Base-by-base conservation (phyloP, 2,888 invertebrate genomes). In the Autographa gamma region DNA sequence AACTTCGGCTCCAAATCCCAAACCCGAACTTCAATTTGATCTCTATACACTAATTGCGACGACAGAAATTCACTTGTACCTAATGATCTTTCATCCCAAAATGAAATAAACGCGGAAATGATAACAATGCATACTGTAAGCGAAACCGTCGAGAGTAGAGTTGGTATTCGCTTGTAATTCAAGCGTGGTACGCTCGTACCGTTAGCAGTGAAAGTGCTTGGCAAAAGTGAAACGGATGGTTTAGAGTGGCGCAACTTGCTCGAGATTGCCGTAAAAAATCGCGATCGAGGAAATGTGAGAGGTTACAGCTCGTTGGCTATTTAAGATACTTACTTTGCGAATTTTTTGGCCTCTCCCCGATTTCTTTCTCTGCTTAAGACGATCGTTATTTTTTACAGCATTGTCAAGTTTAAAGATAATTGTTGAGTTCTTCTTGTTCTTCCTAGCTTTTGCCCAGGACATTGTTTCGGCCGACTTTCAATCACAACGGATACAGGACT, bases 211-310 rank as follows among this genome's bases (percentile, higher is more conserved):
- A 95, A 95, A 95, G 95, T 94, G 91, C 85, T 88, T 85, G 76
- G 91, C 93, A 94, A 95, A 95, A 95, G 95, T 95, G 95, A 95
- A 95, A 95, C 93, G 92, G 89, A 89, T 88, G 91, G 90, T 89
- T 90, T 89, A 85, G 85, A 90, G 87, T 91, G 90, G 89, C 90
- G 89, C 91, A 91, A 92, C 88, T 87, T 81, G 88, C 84, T 87
- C 85, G 89, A 91, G 92, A 92, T 91, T 90, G 88, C 85, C 90
- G 92, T 90, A 90, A 92, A 92, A 92, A 93, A 91, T 88, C 86
- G 87, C 89, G 81, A 90, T 86, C 82, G 85, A 83, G 88, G 89
- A 91, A 93, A 91, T 90, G 89, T 89, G 89, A 91, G 88, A 89
- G 90, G 88, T 88, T 86, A 83, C 74, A 81, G 75, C 67, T 66